These are phyloP conservation scores for Polietes domitor DNA, from an alignment of 2,888 invertebrate species.

Conservation along the genomic window DNA sequence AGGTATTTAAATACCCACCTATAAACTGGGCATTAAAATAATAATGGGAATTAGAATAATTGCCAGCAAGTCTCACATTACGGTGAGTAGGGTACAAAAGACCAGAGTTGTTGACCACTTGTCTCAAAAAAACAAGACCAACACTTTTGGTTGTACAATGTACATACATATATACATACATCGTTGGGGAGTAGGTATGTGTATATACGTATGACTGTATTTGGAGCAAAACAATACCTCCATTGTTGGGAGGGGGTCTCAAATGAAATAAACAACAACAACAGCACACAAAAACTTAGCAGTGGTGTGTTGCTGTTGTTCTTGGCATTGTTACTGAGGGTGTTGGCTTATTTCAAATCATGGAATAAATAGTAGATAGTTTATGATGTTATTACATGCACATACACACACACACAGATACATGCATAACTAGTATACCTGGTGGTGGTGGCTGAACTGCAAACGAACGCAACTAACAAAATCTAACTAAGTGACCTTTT, in stretches of 20 bases:
- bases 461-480: no score
- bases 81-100: neutral
- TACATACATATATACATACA: no score
- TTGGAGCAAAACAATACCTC: neutral
- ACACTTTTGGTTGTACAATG: neutral
- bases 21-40: no score
- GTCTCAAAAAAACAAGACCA: neutral
- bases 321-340: constrained; percentile 51
- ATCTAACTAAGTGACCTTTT: no score
- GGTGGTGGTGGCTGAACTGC: no score
- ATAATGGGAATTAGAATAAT: no score
- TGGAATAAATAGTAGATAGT: neutral
- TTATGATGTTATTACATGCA: neutral
- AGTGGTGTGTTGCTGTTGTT: constrained; percentile 24
- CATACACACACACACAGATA: neutral
- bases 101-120: neutral
- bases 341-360: constrained; percentile 47
- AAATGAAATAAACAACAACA: neutral
- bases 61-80: no score
- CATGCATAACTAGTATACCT: no score
- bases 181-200: no score
- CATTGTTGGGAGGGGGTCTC: neutral
- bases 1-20: no score
- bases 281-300: neutral
- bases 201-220: neutral